Percentiles rank a stretch among this genome's conserved stretches.
Conservation (phyloP, 2,888 invertebrate species). For the Megalurothrips usitatus region DNA sequence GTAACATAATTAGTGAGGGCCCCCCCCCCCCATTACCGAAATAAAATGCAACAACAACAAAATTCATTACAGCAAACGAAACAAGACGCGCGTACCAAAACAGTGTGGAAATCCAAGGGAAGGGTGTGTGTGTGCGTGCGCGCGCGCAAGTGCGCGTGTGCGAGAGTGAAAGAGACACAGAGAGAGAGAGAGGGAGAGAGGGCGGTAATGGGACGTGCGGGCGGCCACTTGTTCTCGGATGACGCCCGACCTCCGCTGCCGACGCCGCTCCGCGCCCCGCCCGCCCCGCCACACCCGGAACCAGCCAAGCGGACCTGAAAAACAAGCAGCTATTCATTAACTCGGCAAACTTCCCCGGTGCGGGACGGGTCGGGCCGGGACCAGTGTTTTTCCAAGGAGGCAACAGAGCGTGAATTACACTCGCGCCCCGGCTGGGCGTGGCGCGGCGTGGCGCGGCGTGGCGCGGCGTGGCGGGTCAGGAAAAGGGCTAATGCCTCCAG, state of each 20-base stretch:
- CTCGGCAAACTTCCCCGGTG: slow-evolving; percentile 8
- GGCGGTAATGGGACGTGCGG: background rate
- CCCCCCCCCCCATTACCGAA: too few species aligned
- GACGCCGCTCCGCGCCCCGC: background rate
- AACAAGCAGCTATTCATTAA: slow-evolving; percentile 26
- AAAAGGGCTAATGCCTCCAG: background rate
- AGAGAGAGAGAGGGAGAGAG: background rate
- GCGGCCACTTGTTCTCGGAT: background rate
- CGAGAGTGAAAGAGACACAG: background rate
- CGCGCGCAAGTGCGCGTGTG: background rate
- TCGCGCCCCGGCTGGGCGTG: background rate
- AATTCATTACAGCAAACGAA: too few species aligned
- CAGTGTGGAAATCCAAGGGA: too few species aligned
- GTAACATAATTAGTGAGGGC: too few species aligned
- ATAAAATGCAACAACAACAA: too few species aligned
- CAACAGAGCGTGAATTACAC: background rate
- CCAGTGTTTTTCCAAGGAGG: slow-evolving; percentile 13
- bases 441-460: background rate
- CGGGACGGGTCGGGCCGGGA: background rate
- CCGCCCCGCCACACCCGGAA: slow-evolving; percentile 1
- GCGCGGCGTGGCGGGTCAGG: background rate
- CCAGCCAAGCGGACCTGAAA: background rate
- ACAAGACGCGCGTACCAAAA: too few species aligned
- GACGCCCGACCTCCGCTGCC: background rate
- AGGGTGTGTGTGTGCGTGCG: too few species aligned